Evolutionary conservation across 53 echinoderm and acorn worm species (phyloP), one percentile per base, ranked within the genome.

Genomic region (Henricia sp.): DNA sequence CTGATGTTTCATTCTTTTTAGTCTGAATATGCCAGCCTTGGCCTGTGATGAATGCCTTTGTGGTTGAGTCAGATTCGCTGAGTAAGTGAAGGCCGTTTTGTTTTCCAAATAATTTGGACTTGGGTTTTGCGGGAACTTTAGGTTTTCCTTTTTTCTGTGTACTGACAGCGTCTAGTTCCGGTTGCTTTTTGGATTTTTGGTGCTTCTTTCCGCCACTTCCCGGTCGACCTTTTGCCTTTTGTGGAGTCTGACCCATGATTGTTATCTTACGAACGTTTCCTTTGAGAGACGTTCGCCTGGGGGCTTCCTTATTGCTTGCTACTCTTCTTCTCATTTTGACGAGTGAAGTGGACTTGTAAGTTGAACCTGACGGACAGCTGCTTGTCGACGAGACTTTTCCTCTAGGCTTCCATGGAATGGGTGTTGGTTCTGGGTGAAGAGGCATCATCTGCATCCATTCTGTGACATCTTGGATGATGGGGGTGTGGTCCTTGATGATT

Each of bases 1-100:
- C 94, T 29, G 90, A 91, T 5, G 78, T 80, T 70, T 99, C 99
- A 52, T 99, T 94, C 26, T 91, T 72, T 17, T 84, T 64, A 1
- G 99, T 99, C 82, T 95, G 92, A 41, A 99, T 99, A 40, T 91
- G 92, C 99, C 99, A 99, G 32, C 99, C 99, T 70, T 94, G 90
- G 5, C 99, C 99, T 3, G 94, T 90, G 35, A 99, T 92, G 80
- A 99, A 99, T 1, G 99, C 99, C 33, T 92, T 94, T 8, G 69
- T 94, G 39, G 74, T 83, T 19, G 80, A 48, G 52, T 99, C 99
- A 9, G 78, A 67, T 11, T 99, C 94, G 2, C 87, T 88, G 35
- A 99, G 40, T 5, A 95, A 52, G 40, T 76, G 91, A n/a, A 88
- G 42, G 56, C 90, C 82, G 27, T 69, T 71, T 42, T 62, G 52